Evolutionary conservation across 30 jellyfish, hydroid and myxozoan genomes (phyloP), one percentile per base, ranked within the genome.

Genomic region (Pelagia noctiluca): DNA sequence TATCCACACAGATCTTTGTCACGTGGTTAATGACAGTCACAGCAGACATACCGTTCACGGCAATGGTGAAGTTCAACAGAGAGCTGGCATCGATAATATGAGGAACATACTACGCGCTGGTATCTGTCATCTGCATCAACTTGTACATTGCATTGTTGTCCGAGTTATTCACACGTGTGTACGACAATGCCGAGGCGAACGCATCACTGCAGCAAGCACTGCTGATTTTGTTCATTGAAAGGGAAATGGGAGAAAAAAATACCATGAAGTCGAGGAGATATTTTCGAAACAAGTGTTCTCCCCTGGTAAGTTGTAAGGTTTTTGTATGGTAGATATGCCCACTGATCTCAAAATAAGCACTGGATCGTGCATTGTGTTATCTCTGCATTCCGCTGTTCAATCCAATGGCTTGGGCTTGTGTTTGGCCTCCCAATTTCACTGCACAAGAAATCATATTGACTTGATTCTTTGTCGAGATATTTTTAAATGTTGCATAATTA

Each of bases 111-210:
- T 78, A 75, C 31, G 97, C 99, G 0, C 74, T 94, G 30, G 96
- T 83, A 22, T 94, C 99, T 0, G 90, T 94, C 31, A 89, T 94
- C 1, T 94, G 97, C 84, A 52, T 88, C 52, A 94, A 94, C 50
- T 50, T 94, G 2, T 94, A 94, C 46, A 94, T 94, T 50, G 99
- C 97, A 0, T 71, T 94, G 75, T 85, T 94, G 86, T 88, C 99
- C 23, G 97, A 94, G 46, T 82, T 96, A 21, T 94, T 94, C 74
- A 80, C 99, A 12, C 89, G 99, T 11, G 99, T 88, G 46, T 94
- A 88, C 60, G 92, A 75, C 31, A 88, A 94, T 61, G 99, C 99
- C n/a, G 88, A 91, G 48, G 97, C 99, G 26, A 94, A 91, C 38
- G 99, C 99, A 0, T 83, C 91, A 8, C 38, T 94, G 82, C 94